A percentile compares a stretch with the other conserved stretches of the same genome.
Evolutionary conservation across 2,113 vertebrate species (phyloP).

Genomic region (Perca flavescens): DNA sequence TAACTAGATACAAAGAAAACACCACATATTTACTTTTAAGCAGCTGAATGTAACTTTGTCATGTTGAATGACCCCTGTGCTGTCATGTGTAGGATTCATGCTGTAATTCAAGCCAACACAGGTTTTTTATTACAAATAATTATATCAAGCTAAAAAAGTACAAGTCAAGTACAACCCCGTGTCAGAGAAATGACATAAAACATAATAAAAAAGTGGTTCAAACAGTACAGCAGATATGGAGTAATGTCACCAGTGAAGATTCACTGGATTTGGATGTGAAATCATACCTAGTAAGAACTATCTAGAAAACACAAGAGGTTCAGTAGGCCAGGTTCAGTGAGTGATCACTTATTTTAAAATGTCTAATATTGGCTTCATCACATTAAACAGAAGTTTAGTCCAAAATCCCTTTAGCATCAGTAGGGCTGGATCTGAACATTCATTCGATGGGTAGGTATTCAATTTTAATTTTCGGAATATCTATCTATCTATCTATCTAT

Average conservation of each 20-base stretch:
- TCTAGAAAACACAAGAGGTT: background rate
- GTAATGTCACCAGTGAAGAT: background rate
- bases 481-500: too few relatives aligned
- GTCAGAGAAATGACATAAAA: too few relatives aligned
- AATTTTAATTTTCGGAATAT: too few relatives aligned
- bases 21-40: too few relatives aligned
- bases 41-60: background rate
- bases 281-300: too few relatives aligned
- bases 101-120: background rate
- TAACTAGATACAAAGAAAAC: background rate
- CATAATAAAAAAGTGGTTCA: too few relatives aligned
- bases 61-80: background rate
- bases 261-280: too few relatives aligned
- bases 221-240: background rate
- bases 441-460: too few relatives aligned
- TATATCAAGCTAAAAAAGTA: background rate
- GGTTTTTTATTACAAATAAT: background rate
- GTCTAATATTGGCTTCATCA: background rate
- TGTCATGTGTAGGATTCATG: background rate
- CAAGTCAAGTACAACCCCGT: too few relatives aligned
- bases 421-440: too few relatives aligned
- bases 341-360: background rate
- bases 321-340: background rate
- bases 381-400: background rate
- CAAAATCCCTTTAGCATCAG: background rate